Conservation (phyloP, 1,140 invertebrate genomes). For the Diorhabda sublineata region DNA sequence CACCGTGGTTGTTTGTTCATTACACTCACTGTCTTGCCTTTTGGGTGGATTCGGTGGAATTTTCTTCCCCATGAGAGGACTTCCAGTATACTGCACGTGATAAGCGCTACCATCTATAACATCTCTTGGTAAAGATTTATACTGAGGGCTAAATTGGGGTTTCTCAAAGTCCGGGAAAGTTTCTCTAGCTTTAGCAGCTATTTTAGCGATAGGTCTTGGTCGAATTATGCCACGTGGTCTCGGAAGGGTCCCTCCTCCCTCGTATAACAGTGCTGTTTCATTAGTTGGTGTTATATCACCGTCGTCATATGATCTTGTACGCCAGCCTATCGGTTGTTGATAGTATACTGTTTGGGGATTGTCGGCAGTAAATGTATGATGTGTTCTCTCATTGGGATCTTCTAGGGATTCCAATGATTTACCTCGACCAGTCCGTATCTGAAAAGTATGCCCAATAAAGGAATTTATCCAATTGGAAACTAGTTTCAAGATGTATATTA, state of each 20-base stretch:
- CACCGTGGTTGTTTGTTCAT: constrained; percentile 52
- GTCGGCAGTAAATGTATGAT: constrained; percentile 60
- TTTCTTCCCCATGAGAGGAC: constrained; percentile 64
- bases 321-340: constrained; percentile 57
- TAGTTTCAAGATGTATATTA: too few species aligned
- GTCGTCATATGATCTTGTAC: constrained; percentile 79
- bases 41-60: constrained; percentile 84
- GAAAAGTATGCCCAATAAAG: constrained; percentile 31
- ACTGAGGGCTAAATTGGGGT: constrained; percentile 44
- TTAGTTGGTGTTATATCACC: constrained; percentile 86
- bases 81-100: constrained; percentile 47
- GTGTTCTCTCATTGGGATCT: constrained; percentile 59
- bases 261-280: constrained; percentile 60
- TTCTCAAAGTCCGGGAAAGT: constrained; percentile 50
- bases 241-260: constrained; percentile 75
- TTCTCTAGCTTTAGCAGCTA: constrained; percentile 58
- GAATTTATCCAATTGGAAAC: not conserved
- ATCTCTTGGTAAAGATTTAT: constrained; percentile 54
- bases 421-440: constrained; percentile 68
- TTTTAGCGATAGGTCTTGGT: constrained; percentile 81
- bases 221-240: constrained; percentile 76
- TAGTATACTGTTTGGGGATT: constrained; percentile 53
- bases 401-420: constrained; percentile 82
- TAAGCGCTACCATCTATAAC: constrained; percentile 43
- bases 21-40: constrained; percentile 50